These are phyloP conservation scores for Cacatua alba DNA, from an alignment of 2,113 vertebrate species.

Conservation along the genomic window DNA sequence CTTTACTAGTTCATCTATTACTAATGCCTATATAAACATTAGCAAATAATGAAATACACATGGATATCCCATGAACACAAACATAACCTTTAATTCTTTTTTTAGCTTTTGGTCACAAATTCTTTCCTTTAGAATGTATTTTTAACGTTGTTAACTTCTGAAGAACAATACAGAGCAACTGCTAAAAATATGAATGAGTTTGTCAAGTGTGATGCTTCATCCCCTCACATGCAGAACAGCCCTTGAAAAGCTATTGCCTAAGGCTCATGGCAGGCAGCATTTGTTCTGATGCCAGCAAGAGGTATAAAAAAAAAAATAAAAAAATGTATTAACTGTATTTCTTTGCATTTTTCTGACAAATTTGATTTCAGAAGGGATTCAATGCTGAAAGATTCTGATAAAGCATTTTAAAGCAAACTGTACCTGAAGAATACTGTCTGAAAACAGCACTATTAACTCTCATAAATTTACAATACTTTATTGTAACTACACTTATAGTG, in stretches of 20 bases:
- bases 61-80: not conserved
- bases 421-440: not conserved
- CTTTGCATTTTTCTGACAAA: not conserved
- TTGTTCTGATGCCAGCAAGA: not conserved
- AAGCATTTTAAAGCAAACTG: not conserved
- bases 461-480: not conserved
- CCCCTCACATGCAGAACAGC: rapidly evolving
- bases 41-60: not conserved
- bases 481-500: not conserved
- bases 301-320: not conserved
- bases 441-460: not conserved
- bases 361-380: not conserved
- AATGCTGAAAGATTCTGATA: not conserved
- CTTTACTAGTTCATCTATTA: not conserved
- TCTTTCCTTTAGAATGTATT: not conserved
- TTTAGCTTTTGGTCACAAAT: not conserved
- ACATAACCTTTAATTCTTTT: not conserved
- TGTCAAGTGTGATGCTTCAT: not conserved
- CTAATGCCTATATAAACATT: not conserved
- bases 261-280: not conserved
- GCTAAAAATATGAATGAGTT: not conserved
- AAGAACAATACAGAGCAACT: not conserved
- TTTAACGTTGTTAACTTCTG: not conserved
- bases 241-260: not conserved
- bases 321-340: not conserved